A percentile compares a stretch with the other conserved stretches of the same genome.
Conservation (phyloP, 2,113 vertebrate species). For the Catagonus wagneri region DNA sequence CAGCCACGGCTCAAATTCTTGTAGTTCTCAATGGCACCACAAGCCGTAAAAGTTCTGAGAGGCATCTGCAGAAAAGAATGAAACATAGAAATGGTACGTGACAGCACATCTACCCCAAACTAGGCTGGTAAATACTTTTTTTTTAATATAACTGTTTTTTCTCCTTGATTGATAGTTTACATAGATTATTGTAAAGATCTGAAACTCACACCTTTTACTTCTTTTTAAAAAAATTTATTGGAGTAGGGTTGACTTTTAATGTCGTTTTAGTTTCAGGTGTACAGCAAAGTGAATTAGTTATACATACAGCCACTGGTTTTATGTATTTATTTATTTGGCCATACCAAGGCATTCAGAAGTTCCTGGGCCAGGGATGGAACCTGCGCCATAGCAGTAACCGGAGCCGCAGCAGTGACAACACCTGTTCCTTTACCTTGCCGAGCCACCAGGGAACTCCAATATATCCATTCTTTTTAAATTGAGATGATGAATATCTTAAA, state of each 20-base stretch:
- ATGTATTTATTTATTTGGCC: too few species aligned
- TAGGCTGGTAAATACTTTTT: background rate
- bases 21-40: background rate
- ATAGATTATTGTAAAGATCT: background rate
- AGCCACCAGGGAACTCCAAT: too few species aligned
- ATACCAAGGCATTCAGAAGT: too few species aligned
- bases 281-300: too few species aligned
- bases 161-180: background rate
- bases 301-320: too few species aligned
- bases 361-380: too few species aligned
- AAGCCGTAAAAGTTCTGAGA: background rate
- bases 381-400: too few species aligned
- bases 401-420: too few species aligned
- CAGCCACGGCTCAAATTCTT: background rate
- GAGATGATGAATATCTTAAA: constrained; percentile 68
- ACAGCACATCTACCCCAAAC: background rate
- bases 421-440: too few species aligned
- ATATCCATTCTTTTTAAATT: constrained; percentile 16
- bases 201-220: background rate
- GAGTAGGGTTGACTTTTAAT: too few species aligned
- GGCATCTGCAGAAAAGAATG: constrained; percentile 15
- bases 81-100: background rate
- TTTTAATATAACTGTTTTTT: background rate
- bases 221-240: background rate
- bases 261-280: too few species aligned